Base-by-base conservation (phyloP, 2,888 invertebrate genomes). In the Eilema caniola region DNA sequence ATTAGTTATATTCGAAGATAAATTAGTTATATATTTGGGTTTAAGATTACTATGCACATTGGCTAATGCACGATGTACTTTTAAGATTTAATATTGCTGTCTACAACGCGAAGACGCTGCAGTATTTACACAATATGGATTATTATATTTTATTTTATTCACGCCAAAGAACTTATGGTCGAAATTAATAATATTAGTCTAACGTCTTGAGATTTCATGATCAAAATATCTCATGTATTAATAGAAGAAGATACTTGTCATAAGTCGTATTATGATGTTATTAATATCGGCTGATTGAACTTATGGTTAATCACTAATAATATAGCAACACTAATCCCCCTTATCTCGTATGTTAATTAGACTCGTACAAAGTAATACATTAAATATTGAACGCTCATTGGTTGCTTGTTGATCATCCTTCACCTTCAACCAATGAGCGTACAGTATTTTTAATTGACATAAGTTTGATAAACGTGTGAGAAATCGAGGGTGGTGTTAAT, bases 1-100 rank as follows among this genome's bases (percentile, higher is more conserved):
- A 41, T 41, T 41, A 41, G 41, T 14, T 41, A 41, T 16, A 80
- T 80, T 80, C 71, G 76, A 78, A 76, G 72, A 72, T 76, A 73
- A 73, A 67, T 67, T 76, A 78, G 67, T 69, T 78, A 63, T 56
- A 63, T 56, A 63, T 69, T 75, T 73, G 37, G 10, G 65, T 69
- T 71, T 63, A 64, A 64, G 53, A 20, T 28, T 64, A 31, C 28
- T 64, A 64, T 28, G 28, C n/a, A 53, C 53, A n/a, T 53, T 53
- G 53, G 53, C 10, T 53, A 53, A 53, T 53, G 53, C 53, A 53
- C n/a, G 53, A 53, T 53, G 53, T 53, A 53, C 10, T 53, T 53
- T n/a, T 53, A 53, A n/a, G n/a, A n/a, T 53, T 53, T 4, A 53
- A n/a, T 53, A 53, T 4, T 53, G 53, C 53, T 53, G 53, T n/a